phyloP scores from a whole-genome alignment of 1,140 invertebrate species.

The Heliconius congener region DNA sequence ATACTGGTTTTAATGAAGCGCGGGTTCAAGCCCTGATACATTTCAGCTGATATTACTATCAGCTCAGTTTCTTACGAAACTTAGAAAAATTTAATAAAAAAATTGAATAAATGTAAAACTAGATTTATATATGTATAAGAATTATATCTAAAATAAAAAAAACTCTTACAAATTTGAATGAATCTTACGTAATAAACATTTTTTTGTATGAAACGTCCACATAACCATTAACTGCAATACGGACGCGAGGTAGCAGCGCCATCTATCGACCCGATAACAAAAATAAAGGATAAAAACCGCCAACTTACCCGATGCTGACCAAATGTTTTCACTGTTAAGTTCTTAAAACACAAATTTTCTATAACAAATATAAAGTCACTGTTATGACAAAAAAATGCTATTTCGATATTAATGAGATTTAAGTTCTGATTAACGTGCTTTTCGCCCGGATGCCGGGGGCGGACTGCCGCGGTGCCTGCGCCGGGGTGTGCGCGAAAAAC shows the following conservation, averaged over 20 bases:
- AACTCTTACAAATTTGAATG: neutral
- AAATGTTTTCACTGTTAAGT: slow-evolving; percentile 27
- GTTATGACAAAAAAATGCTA: slow-evolving; percentile 28
- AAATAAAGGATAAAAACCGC: slow-evolving; percentile 27
- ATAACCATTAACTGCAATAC: slow-evolving; percentile 66
- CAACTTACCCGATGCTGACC: slow-evolving; percentile 43
- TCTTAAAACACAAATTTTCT: slow-evolving; percentile 16
- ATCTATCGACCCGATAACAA: slow-evolving; percentile 46
- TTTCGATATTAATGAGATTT: slow-evolving; percentile 25
- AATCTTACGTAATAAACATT: slow-evolving; percentile 59
- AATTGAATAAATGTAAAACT: no score
- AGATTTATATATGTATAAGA: no score
- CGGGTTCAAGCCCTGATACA: no score
- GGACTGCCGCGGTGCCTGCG: slow-evolving; percentile 60
- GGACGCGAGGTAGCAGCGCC: slow-evolving; percentile 58
- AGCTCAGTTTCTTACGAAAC: no score
- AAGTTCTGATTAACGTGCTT: slow-evolving; percentile 44
- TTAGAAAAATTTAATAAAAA: no score
- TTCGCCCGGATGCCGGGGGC: slow-evolving; percentile 46
- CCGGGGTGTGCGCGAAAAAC: slow-evolving; percentile 54
- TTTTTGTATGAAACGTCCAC: slow-evolving; percentile 48
- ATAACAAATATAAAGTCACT: slow-evolving; percentile 25
- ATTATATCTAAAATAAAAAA: neutral
- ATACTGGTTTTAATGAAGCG: no score
- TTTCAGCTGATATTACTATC: no score